Evolutionary conservation across 2,888 invertebrate species (phyloP), one percentile per base, ranked within the genome.

Genomic region (Drosophila flavopinicola): DNA sequence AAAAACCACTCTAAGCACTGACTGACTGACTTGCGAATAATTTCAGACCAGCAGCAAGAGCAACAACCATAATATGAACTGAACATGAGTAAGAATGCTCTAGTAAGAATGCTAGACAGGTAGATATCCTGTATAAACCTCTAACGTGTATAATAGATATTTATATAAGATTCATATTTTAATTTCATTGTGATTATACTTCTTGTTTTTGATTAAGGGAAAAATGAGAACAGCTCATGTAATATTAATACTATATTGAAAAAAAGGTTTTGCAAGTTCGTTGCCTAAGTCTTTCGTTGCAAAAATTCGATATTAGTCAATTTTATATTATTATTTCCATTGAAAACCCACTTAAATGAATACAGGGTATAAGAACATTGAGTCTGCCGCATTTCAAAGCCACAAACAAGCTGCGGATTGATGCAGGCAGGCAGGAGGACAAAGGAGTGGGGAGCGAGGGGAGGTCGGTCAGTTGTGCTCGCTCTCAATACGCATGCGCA

Each of bases 401-500:
- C 66, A 37, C 66, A 71, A 86, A 78, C 67, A 35, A 64, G 80
- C 42, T 44, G 52, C 24, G 42, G 48, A 59, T 52, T 49, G 54
- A n/a, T 35, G 35, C 45, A 41, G 25, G 29, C 41, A 11, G 20
- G 17, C 5, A 1, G 3, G 17, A 10, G n/a, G 5, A 1, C 2
- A 20, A 10, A 6, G n/a, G 10, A n/a, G 13, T 15, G 29, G 1
- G 4, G 15, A 25, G 41, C 10, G 10, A 6, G 30, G 17, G 10
- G 15, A 0, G 33, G 25, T 42, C 51, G 33, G 15, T 30, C 29
- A 38, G 63, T 35, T 13, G 47, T 38, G n/a, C n/a, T 56, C 58
- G 75, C 75, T 63, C 70, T 66, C 75, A 71, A 77, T 78, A 78
- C 82, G 82, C 75, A 78, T 66, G 77, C 82, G 78, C 84, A 82